Conservation (phyloP, 1,140 invertebrate genomes). For the Drosophila eugracilis region DNA sequence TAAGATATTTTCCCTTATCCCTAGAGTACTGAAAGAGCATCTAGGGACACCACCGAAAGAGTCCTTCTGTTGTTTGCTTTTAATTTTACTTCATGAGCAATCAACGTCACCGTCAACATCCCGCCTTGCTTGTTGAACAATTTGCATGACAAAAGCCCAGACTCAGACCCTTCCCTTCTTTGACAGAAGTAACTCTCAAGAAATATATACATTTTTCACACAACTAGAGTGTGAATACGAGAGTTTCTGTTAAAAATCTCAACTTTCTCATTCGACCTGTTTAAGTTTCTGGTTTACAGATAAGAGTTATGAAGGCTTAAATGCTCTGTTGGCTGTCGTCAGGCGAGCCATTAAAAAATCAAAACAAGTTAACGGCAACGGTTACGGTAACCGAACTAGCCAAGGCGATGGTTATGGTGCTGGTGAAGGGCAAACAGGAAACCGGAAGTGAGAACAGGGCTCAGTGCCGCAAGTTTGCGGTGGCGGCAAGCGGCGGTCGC, state of each 20-base stretch:
- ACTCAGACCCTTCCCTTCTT: constrained; percentile 30
- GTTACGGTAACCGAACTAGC: constrained; percentile 38
- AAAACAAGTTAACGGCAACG: constrained; percentile 77
- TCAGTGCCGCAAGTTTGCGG: constrained; percentile 77
- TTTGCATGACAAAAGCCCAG: constrained; percentile 75
- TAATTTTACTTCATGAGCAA: constrained; percentile 60
- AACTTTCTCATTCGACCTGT: background rate
- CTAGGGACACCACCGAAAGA: background rate
- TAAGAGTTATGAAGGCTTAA: constrained; percentile 52
- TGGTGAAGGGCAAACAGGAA: constrained; percentile 60
- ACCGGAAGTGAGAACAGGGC: constrained; percentile 77
- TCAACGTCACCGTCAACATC: constrained; percentile 40
- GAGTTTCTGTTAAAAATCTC: background rate
- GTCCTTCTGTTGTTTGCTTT: constrained; percentile 60
- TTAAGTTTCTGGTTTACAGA: constrained; percentile 39
- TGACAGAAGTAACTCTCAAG: constrained; percentile 22
- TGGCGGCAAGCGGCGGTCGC: constrained; percentile 61
- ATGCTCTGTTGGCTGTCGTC: constrained; percentile 57
- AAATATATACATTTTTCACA: background rate
- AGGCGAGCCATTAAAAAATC: constrained; percentile 81
- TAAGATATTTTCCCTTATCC: no score
- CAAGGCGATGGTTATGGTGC: constrained; percentile 34
- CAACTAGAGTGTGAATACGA: constrained; percentile 1
- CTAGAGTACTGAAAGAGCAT: constrained; percentile 8
- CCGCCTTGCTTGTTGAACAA: constrained; percentile 62